Percentiles rank a stretch among this genome's conserved stretches.
Evolutionary conservation across 2,888 invertebrate species (phyloP).

Genomic region (Philereme vetulata): DNA sequence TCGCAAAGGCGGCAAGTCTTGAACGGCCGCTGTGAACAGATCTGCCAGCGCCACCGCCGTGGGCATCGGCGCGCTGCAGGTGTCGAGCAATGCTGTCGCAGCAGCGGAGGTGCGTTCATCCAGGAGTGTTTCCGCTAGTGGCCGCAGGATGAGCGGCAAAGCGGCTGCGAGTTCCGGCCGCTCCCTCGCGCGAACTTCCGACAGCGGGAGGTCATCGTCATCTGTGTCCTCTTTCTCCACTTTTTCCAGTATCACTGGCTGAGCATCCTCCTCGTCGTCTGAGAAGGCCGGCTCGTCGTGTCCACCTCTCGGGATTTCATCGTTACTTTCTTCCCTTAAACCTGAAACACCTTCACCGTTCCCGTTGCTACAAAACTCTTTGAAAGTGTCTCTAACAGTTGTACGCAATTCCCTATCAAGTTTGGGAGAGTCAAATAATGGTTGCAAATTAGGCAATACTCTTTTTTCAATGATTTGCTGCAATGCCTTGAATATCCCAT

Average conservation of each 20-base stretch:
- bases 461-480: conserved; percentile 95
- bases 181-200: conserved; percentile 88
- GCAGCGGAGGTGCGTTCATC: conserved; percentile 72
- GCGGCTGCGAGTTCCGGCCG: conserved; percentile 83
- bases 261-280: conserved; percentile 91
- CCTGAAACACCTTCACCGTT: conserved; percentile 80
- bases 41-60: conserved; percentile 73
- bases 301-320: conserved; percentile 72
- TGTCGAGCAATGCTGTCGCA: conserved; percentile 67
- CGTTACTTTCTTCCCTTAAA: conserved; percentile 71
- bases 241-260: conserved; percentile 60
- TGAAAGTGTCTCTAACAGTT: conserved; percentile 95
- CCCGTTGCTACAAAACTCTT: conserved; percentile 91
- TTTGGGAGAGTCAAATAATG: conserved; percentile 94
- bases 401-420: conserved; percentile 92
- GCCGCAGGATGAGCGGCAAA: conserved; percentile 69
- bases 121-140: conserved; percentile 73
- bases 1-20: conserved; percentile 78
- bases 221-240: conserved; percentile 83
- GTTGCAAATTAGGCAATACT: conserved; percentile 93
- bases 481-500: conserved; percentile 92
- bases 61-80: conserved; percentile 68
- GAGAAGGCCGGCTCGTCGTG: conserved; percentile 91
- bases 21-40: conserved; percentile 72
- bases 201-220: conserved; percentile 90